phyloP scores from a whole-genome alignment of 2,797 vertebrate genomes.

The Sebastes nivosus region DNA sequence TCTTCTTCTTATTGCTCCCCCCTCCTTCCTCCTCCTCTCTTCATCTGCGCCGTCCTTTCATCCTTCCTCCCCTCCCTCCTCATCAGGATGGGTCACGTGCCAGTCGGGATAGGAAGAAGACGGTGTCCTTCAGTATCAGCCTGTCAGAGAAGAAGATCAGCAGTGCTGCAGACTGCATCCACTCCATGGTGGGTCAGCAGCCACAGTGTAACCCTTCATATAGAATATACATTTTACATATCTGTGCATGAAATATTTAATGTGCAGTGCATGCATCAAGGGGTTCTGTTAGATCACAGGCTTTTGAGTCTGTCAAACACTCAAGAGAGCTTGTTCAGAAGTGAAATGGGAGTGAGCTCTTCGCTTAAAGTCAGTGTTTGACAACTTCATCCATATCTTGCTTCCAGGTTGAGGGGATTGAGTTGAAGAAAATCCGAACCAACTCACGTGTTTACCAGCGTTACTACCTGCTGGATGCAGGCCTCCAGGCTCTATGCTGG shows the following conservation, averaged over 20 bases:
- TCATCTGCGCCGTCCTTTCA: conserved; percentile 6
- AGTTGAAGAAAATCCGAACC: conserved; percentile 93
- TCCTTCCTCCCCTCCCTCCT: conserved; percentile 7
- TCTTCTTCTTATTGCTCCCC: not conserved
- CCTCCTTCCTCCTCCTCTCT: not conserved
- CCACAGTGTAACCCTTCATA: conserved; percentile 14
- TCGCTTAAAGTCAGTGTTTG: not conserved
- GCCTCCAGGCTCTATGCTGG: conserved; percentile 93
- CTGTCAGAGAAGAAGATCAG: conserved; percentile 95
- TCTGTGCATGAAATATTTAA: conserved; percentile 33
- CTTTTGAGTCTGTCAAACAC: not conserved
- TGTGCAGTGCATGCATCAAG: not conserved
- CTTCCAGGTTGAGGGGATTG: conserved; percentile 87
- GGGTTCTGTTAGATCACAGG: not conserved
- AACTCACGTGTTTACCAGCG: conserved; percentile 93
- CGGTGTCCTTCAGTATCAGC: conserved; percentile 95
- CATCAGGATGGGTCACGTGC: conserved; percentile 89
- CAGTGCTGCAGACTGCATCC: conserved; percentile 93
- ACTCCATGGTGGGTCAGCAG: conserved; percentile 85
- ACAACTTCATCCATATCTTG: not conserved
- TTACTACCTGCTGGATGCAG: conserved; percentile 92
- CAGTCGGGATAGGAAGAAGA: conserved; percentile 93
- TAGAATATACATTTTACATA: conserved; percentile 11
- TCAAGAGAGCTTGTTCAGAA: not conserved
- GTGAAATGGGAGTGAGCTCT: not conserved